A percentile compares a stretch with the other conserved stretches of the same genome.
These are phyloP conservation scores for Aradophagus sp. DNA, from an alignment of 1,140 invertebrate genomes.

Conservation along the genomic window DNA sequence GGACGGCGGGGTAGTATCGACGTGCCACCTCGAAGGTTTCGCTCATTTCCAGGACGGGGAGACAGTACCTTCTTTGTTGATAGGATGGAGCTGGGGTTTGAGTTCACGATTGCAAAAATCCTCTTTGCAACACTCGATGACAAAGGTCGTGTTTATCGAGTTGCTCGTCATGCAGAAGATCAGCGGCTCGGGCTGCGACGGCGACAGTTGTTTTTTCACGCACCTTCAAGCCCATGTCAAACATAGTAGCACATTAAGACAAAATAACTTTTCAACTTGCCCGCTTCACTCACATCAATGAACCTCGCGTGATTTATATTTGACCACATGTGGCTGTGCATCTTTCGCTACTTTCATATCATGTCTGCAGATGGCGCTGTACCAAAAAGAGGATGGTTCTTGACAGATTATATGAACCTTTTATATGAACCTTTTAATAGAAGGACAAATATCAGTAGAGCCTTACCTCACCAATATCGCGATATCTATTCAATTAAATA, in stretches of 20 bases:
- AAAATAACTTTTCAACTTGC: slow-evolving; percentile 17
- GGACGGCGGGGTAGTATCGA: slow-evolving; percentile 43
- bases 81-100: slow-evolving; percentile 74
- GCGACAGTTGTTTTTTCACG: slow-evolving; percentile 71
- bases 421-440: too few relatives aligned
- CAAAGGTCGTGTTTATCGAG: slow-evolving; percentile 76
- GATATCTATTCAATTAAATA: too few relatives aligned
- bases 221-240: slow-evolving; percentile 74
- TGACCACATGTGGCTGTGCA: too few relatives aligned
- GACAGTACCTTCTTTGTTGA: slow-evolving; percentile 73
- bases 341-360: too few relatives aligned
- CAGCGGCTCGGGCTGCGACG: slow-evolving; percentile 72
- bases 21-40: slow-evolving; percentile 66
- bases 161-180: slow-evolving; percentile 75
- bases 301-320: too few relatives aligned
- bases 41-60: slow-evolving; percentile 59
- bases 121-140: slow-evolving; percentile 81
- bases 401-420: too few relatives aligned
- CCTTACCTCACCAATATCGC: too few relatives aligned
- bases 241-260: slow-evolving; percentile 65
- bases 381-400: too few relatives aligned
- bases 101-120: slow-evolving; percentile 80
- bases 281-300: too few relatives aligned
- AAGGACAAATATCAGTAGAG: too few relatives aligned
- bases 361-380: too few relatives aligned